Percentiles rank a stretch among this genome's conserved stretches.
phyloP scores from a whole-genome alignment of 2,888 invertebrate species.

The Hirtodrosophila confusa region DNA sequence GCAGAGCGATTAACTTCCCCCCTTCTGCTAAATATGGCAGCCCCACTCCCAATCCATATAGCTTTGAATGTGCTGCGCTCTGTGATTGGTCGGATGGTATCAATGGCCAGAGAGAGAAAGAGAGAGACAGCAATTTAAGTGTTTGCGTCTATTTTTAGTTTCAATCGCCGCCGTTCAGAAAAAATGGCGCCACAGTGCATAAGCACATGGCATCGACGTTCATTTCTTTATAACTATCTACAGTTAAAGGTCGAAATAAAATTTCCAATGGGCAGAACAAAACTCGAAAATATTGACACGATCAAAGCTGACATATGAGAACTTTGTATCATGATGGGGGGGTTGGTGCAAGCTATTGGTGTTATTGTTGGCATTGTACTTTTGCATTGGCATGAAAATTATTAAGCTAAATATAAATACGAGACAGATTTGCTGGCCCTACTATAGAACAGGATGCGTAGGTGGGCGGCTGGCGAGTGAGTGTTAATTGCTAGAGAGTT shows the following conservation, averaged over 20 bases:
- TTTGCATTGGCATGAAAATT: constrained; percentile 68
- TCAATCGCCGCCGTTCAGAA: constrained; percentile 26
- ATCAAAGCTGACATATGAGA: constrained; percentile 21
- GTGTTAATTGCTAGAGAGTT: constrained; percentile 63
- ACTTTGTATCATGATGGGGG: not conserved
- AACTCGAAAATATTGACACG: constrained; percentile 66
- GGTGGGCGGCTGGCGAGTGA: constrained; percentile 39
- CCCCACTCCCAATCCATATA: not conserved
- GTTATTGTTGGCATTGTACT: constrained; percentile 40
- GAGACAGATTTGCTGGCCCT: constrained; percentile 9
- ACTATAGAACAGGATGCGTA: constrained; percentile 40
- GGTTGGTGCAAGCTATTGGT: not conserved
- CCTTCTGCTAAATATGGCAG: not conserved
- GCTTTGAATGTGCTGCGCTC: constrained; percentile 13
- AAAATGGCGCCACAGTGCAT: constrained; percentile 47
- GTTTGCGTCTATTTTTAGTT: constrained; percentile 47
- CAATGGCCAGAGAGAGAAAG: constrained; percentile 3
- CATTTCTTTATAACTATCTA: no score
- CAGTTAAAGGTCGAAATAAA: no score
- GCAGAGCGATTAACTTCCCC: constrained; percentile 29
- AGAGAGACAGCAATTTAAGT: constrained; percentile 5
- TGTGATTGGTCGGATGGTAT: constrained; percentile 51
- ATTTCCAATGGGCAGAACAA: constrained; percentile 45
- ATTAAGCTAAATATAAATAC: constrained; percentile 57
- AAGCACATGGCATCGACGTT: no score